Evolutionary conservation across 2,888 invertebrate genomes (phyloP), one percentile per base, ranked within the genome.

Genomic region (Trachelus stipa): DNA sequence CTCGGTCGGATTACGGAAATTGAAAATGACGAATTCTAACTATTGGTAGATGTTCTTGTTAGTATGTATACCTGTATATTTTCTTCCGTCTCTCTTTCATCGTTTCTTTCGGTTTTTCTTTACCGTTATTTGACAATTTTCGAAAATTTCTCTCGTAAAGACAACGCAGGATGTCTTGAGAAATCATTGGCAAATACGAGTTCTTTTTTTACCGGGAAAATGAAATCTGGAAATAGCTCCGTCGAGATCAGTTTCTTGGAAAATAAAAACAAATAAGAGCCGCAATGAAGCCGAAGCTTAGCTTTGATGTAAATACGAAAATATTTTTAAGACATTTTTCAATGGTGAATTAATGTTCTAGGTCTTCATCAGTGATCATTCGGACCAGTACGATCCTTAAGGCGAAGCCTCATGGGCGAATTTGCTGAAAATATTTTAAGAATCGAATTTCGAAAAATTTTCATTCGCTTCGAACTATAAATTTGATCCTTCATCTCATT

Each of bases 81-180:
- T 15, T 0, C 0, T 79, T 68, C 80, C 76, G 77, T 79, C 35
- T 69, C 74, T 73, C n/a, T 78, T 35, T 34, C 35, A 0, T 74
- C 40, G 35, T 23, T 34, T 56, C 15, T 37, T 68, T 74, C 35
- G 33, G 30, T 34, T 23, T 2, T 56, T 15, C 9, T 56, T 2
- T 9, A 35, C 4, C 23, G 40, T 56, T 9, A 15, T 56, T 23
- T 0, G 9, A 23, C 0, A 23, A 15, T 56, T 56, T 23, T 4
- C 56, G 56, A 56, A 23, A 1, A 56, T 23, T 9, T 23, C 2
- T 56, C 9, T 56, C 23, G 56, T 23, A 23, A 23, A 23, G 23
- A 23, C 9, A 9, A 1, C 23, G 23, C 23, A 0, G 9, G 23
- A 23, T 4, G 2, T 23, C 23, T 56, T 2, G 6, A 23, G 23